A percentile compares a stretch with the other conserved stretches of the same genome.
Conservation (phyloP, 2,797 vertebrate genomes). For the Alcedo atthis region DNA sequence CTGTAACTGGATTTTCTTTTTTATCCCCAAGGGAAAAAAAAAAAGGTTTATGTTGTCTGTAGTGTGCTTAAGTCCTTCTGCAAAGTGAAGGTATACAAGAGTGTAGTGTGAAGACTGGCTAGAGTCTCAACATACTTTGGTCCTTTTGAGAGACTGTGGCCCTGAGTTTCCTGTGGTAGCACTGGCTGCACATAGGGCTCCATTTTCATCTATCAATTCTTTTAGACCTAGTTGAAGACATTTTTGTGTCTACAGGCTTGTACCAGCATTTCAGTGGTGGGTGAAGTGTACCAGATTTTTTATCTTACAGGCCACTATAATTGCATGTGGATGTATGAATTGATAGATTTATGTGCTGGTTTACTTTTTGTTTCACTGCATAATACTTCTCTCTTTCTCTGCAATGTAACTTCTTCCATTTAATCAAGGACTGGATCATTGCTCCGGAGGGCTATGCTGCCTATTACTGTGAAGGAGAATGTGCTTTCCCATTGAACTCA, state of each 20-base stretch:
- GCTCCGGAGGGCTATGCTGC: slow-evolving; percentile 96
- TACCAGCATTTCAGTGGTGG: neutral
- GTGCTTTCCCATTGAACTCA: slow-evolving; percentile 95
- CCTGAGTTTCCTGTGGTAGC: neutral
- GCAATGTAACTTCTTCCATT: neutral
- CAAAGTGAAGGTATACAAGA: neutral
- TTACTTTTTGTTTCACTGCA: neutral
- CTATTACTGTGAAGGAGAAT: slow-evolving; percentile 98
- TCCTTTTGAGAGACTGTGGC: neutral
- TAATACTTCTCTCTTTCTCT: neutral
- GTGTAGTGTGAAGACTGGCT: neutral
- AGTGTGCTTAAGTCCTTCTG: neutral
- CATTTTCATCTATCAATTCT: rapidly evolving
- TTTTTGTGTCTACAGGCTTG: neutral
- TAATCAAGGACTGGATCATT: slow-evolving; percentile 94
- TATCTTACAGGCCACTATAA: neutral
- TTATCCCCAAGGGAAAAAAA: rapidly evolving
- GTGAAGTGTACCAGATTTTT: neutral
- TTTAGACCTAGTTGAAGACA: neutral
- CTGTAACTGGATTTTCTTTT: neutral
- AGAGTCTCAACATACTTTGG: rapidly evolving
- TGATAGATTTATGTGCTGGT: neutral
- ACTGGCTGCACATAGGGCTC: rapidly evolving
- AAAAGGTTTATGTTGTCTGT: neutral
- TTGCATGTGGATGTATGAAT: neutral